Evolutionary conservation across 2,888 invertebrate genomes (phyloP).

Genomic region (Anagyrus pseudococci): DNA sequence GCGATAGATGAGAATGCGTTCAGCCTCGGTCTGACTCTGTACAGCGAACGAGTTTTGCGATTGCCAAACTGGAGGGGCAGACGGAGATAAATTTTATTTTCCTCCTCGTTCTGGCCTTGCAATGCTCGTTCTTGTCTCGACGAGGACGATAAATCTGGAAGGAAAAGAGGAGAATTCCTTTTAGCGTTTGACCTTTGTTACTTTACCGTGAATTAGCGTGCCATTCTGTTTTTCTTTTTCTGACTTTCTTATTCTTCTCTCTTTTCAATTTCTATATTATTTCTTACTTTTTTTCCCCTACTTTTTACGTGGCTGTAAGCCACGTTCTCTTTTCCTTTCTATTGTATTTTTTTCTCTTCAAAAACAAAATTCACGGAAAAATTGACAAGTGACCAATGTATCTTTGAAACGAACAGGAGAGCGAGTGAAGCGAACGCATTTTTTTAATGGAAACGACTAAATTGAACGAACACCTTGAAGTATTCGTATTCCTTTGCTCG

Average conservation of each 20-base stretch:
- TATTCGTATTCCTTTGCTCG: constrained; percentile 25
- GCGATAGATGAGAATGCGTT: constrained; percentile 53
- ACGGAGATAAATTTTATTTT: not conserved
- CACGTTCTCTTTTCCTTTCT: not conserved
- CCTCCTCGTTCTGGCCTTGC: constrained; percentile 4
- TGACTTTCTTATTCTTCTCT: constrained; percentile 9
- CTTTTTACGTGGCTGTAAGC: too few relatives aligned
- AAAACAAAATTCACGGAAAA: constrained; percentile 30
- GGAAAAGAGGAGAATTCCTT: constrained; percentile 12
- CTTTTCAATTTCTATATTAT: not conserved
- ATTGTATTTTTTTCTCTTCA: not conserved
- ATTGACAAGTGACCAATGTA: constrained; percentile 19
- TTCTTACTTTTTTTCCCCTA: too few relatives aligned
- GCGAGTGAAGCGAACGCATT: constrained; percentile 29
- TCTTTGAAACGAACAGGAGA: constrained; percentile 18
- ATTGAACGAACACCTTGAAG: constrained; percentile 20
- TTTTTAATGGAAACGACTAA: constrained; percentile 26
- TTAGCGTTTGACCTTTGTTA: constrained; percentile 26
- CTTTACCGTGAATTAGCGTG: constrained; percentile 56
- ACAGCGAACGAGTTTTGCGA: constrained; percentile 9
- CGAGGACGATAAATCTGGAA: constrained; percentile 10
- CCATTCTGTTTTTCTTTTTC: constrained; percentile 48
- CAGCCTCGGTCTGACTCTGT: constrained; percentile 22
- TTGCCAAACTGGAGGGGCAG: not conserved
- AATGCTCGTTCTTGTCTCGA: constrained; percentile 12